Evolutionary conservation across 2,888 invertebrate species (phyloP), one percentile per base, ranked within the genome.

Genomic region (Meteorus colon): DNA sequence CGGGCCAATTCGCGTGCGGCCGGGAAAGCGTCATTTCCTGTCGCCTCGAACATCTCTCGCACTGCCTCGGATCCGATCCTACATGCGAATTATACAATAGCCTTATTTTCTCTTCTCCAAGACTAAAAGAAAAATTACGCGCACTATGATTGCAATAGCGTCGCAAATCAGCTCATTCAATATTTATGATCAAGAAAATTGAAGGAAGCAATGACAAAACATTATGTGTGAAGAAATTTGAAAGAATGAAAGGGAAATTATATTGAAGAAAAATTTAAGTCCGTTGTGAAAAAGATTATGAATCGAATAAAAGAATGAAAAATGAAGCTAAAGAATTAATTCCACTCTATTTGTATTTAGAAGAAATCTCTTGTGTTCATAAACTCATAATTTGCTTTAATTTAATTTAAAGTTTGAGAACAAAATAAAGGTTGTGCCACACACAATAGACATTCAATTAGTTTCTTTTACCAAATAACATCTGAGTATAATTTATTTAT

Each of bases 211-310:
- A 51, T 16, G 67, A 34, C 41, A 45, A 70, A 77, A 55, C 69
- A 60, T 78, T 77, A 60, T 80, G 73, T 78, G 76, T 76, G 74
- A 78, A 78, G 75, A 76, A 75, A 73, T 76, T 74, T 55, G 67
- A 24, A 10, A 51, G 62, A 62, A 69, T 31, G n/a, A 27, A 48
- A 70, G 14, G 19, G 19, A 59, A 24, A 14, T 31, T 10, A 66
- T 41, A 45, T 68, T 37, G 68, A 72, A 51, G 27, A 75, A 41
- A 73, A 63, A 75, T 73, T 60, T 34, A 63, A 73, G 48, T 67
- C 62, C 60, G 34, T 75, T 65, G 73, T 70, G 55, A 55, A 68
- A 63, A 37, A 29, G 19, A 29, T 65, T 34, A 59, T 74, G 74
- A 66, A 63, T 67, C 59, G 24, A 37, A 72, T 71, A 67, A 55